A percentile compares a stretch with the other conserved stretches of the same genome.
Evolutionary conservation across 2,888 invertebrate genomes (phyloP).

Genomic region (Dexiosoma caninum): DNA sequence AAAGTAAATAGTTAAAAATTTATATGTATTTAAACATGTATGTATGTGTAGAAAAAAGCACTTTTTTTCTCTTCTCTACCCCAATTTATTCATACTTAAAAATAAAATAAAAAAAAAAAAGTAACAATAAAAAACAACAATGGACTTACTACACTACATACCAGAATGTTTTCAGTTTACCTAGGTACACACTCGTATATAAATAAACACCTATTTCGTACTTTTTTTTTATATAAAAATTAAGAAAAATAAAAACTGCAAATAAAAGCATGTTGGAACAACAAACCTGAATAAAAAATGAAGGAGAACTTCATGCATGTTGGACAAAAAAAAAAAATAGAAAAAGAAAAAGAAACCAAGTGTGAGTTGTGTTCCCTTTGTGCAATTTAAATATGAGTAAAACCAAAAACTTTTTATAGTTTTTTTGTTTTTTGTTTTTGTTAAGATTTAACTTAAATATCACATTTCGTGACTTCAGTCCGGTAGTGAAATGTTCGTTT

Average conservation of each 20-base stretch:
- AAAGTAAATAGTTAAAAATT: too few relatives aligned
- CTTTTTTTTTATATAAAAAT: background rate
- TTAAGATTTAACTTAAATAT: conserved; percentile 56
- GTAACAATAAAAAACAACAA: too few relatives aligned
- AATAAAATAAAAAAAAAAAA: background rate
- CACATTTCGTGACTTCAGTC: conserved; percentile 61
- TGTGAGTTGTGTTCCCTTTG: conserved; percentile 11
- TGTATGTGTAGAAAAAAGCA: too few relatives aligned
- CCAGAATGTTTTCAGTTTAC: too few relatives aligned
- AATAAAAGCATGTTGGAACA: background rate
- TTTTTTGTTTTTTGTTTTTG: too few relatives aligned
- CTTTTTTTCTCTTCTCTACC: too few relatives aligned
- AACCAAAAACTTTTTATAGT: conserved; percentile 31
- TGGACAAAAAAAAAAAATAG: conserved; percentile 14
- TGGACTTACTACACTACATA: too few relatives aligned
- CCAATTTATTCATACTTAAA: background rate
- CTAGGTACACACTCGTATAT: background rate
- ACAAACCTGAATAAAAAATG: background rate
- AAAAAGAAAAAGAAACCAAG: too few relatives aligned
- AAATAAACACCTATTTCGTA: background rate
- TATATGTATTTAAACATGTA: too few relatives aligned
- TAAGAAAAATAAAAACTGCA: background rate
- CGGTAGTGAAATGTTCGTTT: conserved; percentile 60
- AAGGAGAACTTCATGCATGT: conserved; percentile 5
- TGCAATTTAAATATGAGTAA: conserved; percentile 8